Base-by-base conservation (phyloP, 2,113 vertebrate species). In the Coptodon rendalli region DNA sequence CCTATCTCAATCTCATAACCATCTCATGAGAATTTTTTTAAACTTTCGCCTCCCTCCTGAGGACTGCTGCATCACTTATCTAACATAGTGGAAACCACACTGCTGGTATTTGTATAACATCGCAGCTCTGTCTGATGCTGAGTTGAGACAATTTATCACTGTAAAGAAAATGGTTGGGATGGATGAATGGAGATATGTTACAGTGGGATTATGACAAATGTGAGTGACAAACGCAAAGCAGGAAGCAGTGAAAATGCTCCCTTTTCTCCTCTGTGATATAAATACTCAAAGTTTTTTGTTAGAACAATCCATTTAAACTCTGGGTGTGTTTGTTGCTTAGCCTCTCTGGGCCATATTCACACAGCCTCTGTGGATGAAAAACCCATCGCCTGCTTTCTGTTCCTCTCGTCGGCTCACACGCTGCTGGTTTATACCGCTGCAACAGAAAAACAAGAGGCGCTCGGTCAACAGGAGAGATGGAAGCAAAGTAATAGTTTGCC, bases 301-400 rank as follows among this genome's bases (percentile, higher is more conserved):
- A 78, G 73, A 78, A 73, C 17, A 31, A 54, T 94, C 91, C 90
- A 90, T 94, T 95, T 91, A 87, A 94, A 93, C 89, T 95, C 93
- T 95, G 91, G 56, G 92, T 95, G 94, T 96, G 95, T 96, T 96
- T 95, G 94, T 96, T 96, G 94, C 91, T 95, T 95, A 94, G 95
- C 90, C 91, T 94, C 82, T 68, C 54, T 92, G 95, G 94, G 92
- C 91, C 94, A 82, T 81, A 81, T 92, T 94, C 93, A 95, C 52
- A 93, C 93, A 95, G 94, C 86, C 86, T 91, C 31, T 79, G 78
- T 84, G 81, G 80, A 89, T 83, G 54, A 59, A 36, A 78, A 89
- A 80, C 52, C 27, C 43, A 84, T 53, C 40, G 52, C 43, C 54
- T 38, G 43, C 80, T 79, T 80, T 53, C 48, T 50, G 5, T 71